Evolutionary conservation across 2,888 invertebrate genomes (phyloP), one percentile per base, ranked within the genome.

Genomic region (Odontocolon sp.): DNA sequence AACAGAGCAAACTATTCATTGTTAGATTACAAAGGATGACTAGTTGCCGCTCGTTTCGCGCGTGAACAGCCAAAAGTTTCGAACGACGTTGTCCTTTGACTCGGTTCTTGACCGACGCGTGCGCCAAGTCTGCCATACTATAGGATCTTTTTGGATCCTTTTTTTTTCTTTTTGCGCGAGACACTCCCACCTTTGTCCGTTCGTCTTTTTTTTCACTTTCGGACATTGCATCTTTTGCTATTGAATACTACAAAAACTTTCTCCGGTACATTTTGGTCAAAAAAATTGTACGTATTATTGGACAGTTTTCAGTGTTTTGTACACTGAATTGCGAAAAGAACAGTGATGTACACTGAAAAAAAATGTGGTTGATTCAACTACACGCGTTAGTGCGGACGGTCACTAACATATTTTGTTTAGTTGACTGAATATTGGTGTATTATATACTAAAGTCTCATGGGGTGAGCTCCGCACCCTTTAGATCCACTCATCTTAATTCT

Each of bases 21-120:
- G 80, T 78, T 64, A 47, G 57, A 16, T 56, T 11, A 80, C 78
- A 77, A 78, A 56, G 72, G 66, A 70, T 56, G 63, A 61, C 66
- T 57, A 73, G 38, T 77, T 50, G 80, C 57, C 77, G 80, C 70
- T 78, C 59, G 70, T 78, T 80, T 80, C 64, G 77, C 80, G 76
- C 67, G 33, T 76, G 74, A 56, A 68, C 67, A 33, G 42, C 71
- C 36, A 68, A 72, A 77, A 72, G 66, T 77, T 50, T 50, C 14
- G 50, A 54, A 33, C 28, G 26, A 11, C 56, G 63, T 2, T 33
- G 52, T 50, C 50, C 40, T 77, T 77, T 77, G 72, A 68, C 68
- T 28, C 63, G 64, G 57, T 64, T 66, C 38, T 31, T 16, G 54
- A 57, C 68, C 77, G 72, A 68, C 67, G 66, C 57, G 71, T 71